Percentiles rank a stretch among this genome's conserved stretches.
These are phyloP conservation scores for Loris lydekkerianus DNA, from an alignment of 2,797 vertebrate genomes.

Conservation along the genomic window DNA sequence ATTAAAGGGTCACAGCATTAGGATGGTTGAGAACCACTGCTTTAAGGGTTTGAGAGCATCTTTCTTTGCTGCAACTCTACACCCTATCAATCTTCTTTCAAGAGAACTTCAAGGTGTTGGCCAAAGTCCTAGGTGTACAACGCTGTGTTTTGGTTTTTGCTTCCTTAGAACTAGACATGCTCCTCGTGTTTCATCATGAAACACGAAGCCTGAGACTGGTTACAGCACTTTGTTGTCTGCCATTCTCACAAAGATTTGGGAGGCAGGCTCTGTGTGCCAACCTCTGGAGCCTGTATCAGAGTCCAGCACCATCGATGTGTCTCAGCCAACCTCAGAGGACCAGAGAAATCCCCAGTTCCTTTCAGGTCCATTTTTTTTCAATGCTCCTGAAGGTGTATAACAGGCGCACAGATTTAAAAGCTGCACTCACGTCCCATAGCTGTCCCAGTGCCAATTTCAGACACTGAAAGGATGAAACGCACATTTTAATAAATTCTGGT, in stretches of 20 bases:
- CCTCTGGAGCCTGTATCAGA: neutral
- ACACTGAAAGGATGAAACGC: neutral
- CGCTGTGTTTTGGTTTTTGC: neutral
- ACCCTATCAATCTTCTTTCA: neutral
- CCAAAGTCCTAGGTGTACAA: neutral
- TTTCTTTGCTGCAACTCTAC: neutral
- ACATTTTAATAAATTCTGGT: neutral
- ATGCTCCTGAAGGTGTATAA: accelerated
- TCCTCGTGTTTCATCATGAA: neutral
- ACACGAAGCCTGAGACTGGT: neutral
- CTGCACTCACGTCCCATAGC: neutral
- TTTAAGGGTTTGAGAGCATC: neutral
- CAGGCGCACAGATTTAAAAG: neutral
- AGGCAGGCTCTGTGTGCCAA: accelerated
- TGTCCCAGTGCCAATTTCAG: neutral
- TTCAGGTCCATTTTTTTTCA: neutral
- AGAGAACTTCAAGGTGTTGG: neutral
- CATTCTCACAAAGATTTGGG: neutral
- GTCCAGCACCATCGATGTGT: neutral
- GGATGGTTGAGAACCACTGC: too few relatives aligned
- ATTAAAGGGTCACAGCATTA: too few relatives aligned
- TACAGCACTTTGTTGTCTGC: neutral
- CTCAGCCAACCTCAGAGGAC: neutral
- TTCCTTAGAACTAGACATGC: neutral
- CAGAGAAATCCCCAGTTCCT: neutral